phyloP scores from a whole-genome alignment of 2,113 vertebrate species.

The Rissa tridactyla region DNA sequence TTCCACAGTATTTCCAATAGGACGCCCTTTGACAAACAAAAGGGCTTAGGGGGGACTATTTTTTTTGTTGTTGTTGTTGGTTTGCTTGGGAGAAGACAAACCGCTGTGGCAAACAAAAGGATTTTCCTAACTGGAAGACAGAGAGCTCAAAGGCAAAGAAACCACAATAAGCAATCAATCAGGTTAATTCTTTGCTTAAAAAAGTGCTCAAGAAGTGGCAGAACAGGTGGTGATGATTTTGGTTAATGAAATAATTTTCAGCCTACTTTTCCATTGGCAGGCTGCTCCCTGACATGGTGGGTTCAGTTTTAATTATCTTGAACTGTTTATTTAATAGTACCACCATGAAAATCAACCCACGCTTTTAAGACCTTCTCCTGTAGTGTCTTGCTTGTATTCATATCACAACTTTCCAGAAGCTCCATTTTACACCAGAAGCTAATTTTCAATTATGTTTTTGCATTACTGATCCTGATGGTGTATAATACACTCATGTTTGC shows the following conservation, averaged over 20 bases:
- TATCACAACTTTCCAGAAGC: not conserved
- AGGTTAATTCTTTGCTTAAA: not conserved
- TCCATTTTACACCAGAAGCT: not conserved
- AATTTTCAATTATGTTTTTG: not conserved
- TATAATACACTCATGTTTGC: not conserved
- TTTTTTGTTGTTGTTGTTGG: not conserved
- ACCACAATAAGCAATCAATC: not conserved
- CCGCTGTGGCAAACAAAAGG: not conserved
- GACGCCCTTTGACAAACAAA: not conserved
- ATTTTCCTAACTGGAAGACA: not conserved
- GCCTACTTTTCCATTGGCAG: not conserved
- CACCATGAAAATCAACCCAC: not conserved
- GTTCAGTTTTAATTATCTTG: not conserved
- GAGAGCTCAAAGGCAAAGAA: not conserved
- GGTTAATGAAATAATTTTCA: not conserved
- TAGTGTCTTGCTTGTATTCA: not conserved
- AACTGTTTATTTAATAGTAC: not conserved
- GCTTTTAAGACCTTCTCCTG: not conserved
- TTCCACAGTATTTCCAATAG: not conserved
- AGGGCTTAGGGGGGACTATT: accelerated
- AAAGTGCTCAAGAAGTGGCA: not conserved
- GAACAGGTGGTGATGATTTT: not conserved
- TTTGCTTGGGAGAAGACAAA: not conserved
- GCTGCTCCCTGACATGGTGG: not conserved
- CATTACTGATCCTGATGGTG: not conserved